Base-by-base conservation (phyloP, 1,140 invertebrate genomes). In the Lasaia peninsularis region DNA sequence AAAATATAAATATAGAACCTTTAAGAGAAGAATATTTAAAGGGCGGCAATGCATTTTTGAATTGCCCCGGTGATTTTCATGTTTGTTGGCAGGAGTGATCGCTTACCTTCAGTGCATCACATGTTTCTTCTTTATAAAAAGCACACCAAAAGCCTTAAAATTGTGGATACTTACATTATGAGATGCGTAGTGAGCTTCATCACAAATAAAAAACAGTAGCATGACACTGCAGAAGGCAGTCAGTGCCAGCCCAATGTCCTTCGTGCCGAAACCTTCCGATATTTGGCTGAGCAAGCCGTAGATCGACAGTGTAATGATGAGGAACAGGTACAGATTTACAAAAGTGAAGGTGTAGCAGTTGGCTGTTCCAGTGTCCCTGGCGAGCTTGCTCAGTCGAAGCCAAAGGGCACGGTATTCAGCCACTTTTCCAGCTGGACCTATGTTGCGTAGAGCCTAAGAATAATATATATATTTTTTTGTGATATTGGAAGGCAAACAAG, bases 211-310 rank as follows among this genome's bases (percentile, higher is more conserved):
- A 75, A 93, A 93, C 0, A 94, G 73, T 11, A 93, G 63, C 40
- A 90, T 90, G 48, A 92, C 89, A 55, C 91, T 92, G 75, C 91
- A 92, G 3, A 90, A 68, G 0, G 92, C 92, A 2, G 92, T 93
- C n/a, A 93, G 81, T 0, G 91, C 91, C 1, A 93, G 61, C 1
- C 92, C 92, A 35, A 93, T 91, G 63, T 94, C 92, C 71, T 93
- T 94, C 5, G 92, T 87, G 8, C 92, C 92, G 59, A 94, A 92
- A 2, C 93, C 93, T 50, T 92, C 91, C 40, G 92, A 93, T 7
- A 94, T 91, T 71, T 93, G 92, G 0, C 92, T 93, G 67, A 94
- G 86, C 2, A 94, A 75, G 0, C 93, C 93, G 58, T 94, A 94
- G 59, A 94, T 92, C 3, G 92, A 93, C 9, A 94, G 70, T 2